Evolutionary conservation across 2,113 vertebrate species (phyloP).

Genomic region (Lanius collurio): DNA sequence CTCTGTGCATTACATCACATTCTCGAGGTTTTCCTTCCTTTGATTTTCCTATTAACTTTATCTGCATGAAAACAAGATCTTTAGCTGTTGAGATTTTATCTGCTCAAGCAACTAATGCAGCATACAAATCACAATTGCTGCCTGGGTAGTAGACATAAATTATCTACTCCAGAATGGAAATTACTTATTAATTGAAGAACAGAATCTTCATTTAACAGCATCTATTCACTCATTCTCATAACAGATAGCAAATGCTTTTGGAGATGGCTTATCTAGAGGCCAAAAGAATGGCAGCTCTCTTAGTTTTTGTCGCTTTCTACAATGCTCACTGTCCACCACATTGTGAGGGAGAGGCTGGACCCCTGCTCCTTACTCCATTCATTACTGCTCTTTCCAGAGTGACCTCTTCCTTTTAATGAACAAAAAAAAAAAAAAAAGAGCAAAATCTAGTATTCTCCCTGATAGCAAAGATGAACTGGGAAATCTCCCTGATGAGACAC

Average conservation of each 20-base stretch:
- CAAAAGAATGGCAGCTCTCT: background rate
- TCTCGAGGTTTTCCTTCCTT: background rate
- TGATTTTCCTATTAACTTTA: slow-evolving; percentile 31
- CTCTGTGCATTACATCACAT: background rate
- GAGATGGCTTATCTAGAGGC: background rate
- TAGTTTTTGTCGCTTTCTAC: background rate
- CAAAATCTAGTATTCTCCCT: background rate
- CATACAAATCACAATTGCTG: slow-evolving; percentile 15
- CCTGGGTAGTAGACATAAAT: background rate
- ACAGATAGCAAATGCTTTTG: background rate
- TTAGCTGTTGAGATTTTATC: slow-evolving; percentile 35
- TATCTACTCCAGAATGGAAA: background rate
- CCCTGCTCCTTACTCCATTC: background rate
- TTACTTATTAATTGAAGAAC: background rate
- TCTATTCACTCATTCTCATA: background rate
- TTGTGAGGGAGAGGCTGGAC: background rate
- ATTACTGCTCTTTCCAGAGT: background rate
- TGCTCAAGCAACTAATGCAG: background rate
- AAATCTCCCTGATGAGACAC: background rate
- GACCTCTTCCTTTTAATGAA: background rate
- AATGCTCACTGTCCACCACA: background rate
- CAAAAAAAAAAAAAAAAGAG: background rate
- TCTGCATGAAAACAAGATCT: slow-evolving; percentile 31
- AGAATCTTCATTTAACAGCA: background rate
- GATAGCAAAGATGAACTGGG: background rate